Conservation (phyloP, 2,797 vertebrate species). For the Rhynchonycteris naso region DNA sequence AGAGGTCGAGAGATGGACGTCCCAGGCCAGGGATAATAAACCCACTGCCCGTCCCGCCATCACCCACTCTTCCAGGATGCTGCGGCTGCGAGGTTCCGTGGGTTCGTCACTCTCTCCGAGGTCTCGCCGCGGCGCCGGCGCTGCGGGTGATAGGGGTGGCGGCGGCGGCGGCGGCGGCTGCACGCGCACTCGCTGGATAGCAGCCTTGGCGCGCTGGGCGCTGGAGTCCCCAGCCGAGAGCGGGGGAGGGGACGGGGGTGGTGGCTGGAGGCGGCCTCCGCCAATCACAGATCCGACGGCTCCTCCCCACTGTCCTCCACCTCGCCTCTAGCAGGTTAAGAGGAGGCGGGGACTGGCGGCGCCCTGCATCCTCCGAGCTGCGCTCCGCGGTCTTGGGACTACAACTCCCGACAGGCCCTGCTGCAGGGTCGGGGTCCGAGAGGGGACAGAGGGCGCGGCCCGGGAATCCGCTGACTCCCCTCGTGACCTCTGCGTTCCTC, state of each 20-base stretch:
- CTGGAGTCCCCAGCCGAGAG: conserved; percentile 46
- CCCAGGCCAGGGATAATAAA: background rate
- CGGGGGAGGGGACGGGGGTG: conserved; percentile 60
- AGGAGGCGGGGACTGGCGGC: conserved; percentile 46
- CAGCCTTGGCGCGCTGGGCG: conserved; percentile 56
- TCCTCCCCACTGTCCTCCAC: conserved; percentile 66
- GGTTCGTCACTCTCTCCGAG: background rate
- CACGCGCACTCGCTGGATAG: conserved; percentile 60
- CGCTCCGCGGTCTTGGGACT: conserved; percentile 55
- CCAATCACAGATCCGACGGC: conserved; percentile 65
- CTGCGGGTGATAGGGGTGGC: conserved; percentile 39
- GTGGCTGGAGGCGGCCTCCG: conserved; percentile 53
- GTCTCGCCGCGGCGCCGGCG: conserved; percentile 63
- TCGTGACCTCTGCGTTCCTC: background rate
- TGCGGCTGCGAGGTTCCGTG: conserved; percentile 35
- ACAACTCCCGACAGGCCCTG: conserved; percentile 75
- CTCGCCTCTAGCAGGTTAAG: conserved; percentile 65
- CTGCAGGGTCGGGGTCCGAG: conserved; percentile 53
- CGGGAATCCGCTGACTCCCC: background rate
- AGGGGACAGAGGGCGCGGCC: conserved; percentile 41
- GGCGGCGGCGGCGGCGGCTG: conserved; percentile 59
- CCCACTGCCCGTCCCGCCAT: conserved; percentile 68
- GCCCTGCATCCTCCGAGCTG: background rate
- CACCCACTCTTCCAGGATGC: conserved; percentile 78
- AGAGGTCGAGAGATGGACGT: background rate